Conservation (phyloP, 2,797 vertebrate genomes). For the Platyrinchus mystaceus region DNA sequence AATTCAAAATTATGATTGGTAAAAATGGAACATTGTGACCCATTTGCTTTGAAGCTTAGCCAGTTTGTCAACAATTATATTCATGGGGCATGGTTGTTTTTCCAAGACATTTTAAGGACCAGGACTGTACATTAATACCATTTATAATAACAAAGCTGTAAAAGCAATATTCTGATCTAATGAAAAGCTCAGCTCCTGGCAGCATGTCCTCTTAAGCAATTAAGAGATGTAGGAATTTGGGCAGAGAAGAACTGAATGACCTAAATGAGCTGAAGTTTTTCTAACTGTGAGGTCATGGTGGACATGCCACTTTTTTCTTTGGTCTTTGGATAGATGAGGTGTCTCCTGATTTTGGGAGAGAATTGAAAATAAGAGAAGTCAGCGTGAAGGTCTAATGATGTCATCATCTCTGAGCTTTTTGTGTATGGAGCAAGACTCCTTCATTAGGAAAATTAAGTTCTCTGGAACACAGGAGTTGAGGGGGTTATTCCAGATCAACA, state of each 20-base stretch:
- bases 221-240: background rate
- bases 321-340: background rate
- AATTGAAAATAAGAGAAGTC: background rate
- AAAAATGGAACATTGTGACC: background rate
- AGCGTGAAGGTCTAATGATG: background rate
- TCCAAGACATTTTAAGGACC: background rate
- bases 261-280: background rate
- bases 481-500: background rate
- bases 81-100: background rate
- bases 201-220: background rate
- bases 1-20: background rate
- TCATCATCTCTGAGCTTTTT: background rate
- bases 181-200: slow-evolving; percentile 3
- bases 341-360: background rate
- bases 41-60: background rate
- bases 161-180: background rate
- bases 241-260: background rate
- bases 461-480: background rate
- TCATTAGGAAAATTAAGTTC: background rate
- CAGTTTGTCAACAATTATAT: background rate
- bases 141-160: background rate
- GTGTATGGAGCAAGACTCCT: background rate
- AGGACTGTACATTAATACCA: background rate
- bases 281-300: background rate
- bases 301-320: background rate